Percentiles rank a stretch among this genome's conserved stretches.
These are phyloP conservation scores for Latrodectus hesperus DNA, from an alignment of 2,888 invertebrate genomes.

Conservation along the genomic window DNA sequence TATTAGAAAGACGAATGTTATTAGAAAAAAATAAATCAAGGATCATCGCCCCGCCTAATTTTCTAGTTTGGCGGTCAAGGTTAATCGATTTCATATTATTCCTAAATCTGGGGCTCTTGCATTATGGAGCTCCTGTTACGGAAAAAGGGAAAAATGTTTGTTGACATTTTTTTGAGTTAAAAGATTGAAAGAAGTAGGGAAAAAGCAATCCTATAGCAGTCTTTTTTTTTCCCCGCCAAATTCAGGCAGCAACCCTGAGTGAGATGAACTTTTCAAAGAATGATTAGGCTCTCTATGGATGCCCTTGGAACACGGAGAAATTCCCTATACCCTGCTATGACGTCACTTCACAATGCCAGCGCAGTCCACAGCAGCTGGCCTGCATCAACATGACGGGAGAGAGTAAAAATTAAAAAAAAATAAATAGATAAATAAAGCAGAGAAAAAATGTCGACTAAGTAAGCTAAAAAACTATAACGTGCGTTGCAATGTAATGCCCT, in stretches of 20 bases:
- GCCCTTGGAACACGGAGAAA: constrained; percentile 58
- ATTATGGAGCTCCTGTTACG: not conserved
- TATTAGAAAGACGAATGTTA: too few species aligned
- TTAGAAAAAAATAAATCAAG: not conserved
- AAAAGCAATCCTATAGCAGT: not conserved
- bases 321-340: constrained; percentile 47
- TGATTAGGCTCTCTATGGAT: constrained; percentile 25
- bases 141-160: constrained; percentile 22
- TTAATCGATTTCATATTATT: not conserved
- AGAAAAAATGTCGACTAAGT: constrained; percentile 12
- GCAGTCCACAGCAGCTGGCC: constrained; percentile 42
- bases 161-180: constrained; percentile 31
- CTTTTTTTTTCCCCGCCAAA: constrained; percentile 7
- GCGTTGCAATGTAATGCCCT: constrained; percentile 57
- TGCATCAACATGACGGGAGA: constrained; percentile 8
- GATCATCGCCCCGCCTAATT: not conserved
- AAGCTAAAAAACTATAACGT: constrained; percentile 39
- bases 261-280: constrained; percentile 51
- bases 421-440: not conserved
- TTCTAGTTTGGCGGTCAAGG: constrained; percentile 7
- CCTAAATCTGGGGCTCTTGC: not conserved
- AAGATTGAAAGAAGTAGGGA: not conserved
- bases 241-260: constrained; percentile 33
- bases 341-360: constrained; percentile 51
- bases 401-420: constrained; percentile 21